Percentiles rank a stretch among this genome's conserved stretches.
Evolutionary conservation across 2,888 invertebrate genomes (phyloP).

Genomic region (Parelbella ahira): DNA sequence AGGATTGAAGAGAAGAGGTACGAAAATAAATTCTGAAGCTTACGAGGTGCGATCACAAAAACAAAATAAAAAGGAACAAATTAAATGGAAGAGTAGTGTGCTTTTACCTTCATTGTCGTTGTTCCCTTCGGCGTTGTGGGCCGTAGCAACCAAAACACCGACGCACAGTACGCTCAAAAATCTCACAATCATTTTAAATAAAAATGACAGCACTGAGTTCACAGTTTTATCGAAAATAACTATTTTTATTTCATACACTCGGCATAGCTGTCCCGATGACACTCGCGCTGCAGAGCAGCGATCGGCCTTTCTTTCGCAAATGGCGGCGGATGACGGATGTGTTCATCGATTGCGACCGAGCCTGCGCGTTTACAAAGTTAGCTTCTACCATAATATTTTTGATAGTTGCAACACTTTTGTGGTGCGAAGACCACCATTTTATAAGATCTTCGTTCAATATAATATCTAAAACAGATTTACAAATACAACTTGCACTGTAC

Average conservation of each 20-base stretch:
- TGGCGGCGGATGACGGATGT: conserved; percentile 80
- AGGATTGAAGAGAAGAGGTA: neutral
- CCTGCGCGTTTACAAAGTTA: conserved; percentile 53
- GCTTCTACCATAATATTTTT: conserved; percentile 31
- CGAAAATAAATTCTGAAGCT: neutral
- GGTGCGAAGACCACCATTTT: no score
- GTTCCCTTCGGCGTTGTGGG: conserved; percentile 68
- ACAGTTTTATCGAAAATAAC: conserved; percentile 66
- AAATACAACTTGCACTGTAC: no score
- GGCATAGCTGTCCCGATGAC: conserved; percentile 71
- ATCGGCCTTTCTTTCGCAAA: conserved; percentile 74
- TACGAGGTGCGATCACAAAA: conserved; percentile 14
- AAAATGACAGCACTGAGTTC: conserved; percentile 63
- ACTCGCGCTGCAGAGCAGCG: conserved; percentile 69
- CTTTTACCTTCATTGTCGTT: conserved; percentile 76
- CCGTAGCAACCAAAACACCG: conserved; percentile 73
- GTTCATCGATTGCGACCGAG: conserved; percentile 75
- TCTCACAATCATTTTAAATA: conserved; percentile 79
- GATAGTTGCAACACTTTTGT: conserved; percentile 29
- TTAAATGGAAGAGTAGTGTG: conserved; percentile 28
- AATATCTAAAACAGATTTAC: no score
- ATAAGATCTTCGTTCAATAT: no score
- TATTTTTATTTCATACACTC: conserved; percentile 59
- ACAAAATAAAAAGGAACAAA: conserved; percentile 39
- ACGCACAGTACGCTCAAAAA: conserved; percentile 73